Evolutionary conservation across 2,888 invertebrate species (phyloP).

Genomic region (Dastarcus helophoroides): DNA sequence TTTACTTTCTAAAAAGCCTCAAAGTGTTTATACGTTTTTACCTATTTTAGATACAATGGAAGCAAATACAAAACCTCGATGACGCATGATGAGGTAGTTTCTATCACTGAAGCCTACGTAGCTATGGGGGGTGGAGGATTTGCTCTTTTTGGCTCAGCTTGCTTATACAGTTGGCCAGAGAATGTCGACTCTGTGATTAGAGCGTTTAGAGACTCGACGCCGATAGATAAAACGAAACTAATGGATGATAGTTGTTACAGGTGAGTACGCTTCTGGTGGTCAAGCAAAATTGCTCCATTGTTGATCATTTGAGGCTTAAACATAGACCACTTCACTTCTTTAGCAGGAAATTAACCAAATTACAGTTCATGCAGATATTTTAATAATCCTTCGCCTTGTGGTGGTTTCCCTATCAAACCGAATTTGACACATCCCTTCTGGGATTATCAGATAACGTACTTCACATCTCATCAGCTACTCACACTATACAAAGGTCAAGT

Average conservation of each 20-base stretch:
- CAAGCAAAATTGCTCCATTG: no score
- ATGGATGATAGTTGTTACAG: constrained; percentile 89
- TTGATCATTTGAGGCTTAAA: no score
- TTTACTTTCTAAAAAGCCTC: constrained; percentile 2
- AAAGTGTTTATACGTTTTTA: not conserved
- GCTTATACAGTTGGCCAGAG: constrained; percentile 83
- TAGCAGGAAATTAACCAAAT: no score
- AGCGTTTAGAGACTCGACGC: constrained; percentile 46
- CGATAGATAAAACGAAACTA: constrained; percentile 58
- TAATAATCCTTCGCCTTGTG: no score
- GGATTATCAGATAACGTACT: no score
- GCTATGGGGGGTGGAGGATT: constrained; percentile 87
- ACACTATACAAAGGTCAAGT: no score
- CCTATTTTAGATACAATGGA: constrained; percentile 18
- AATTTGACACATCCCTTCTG: no score
- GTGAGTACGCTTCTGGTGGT: constrained; percentile 35
- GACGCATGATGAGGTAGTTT: constrained; percentile 57
- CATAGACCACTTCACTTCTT: no score
- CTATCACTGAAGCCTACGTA: constrained; percentile 68
- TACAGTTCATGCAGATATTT: no score
- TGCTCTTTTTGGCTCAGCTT: constrained; percentile 82
- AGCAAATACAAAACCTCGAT: constrained; percentile 37
- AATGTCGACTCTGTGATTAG: constrained; percentile 52
- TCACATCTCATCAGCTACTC: no score
- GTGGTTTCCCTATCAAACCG: no score